phyloP scores from a whole-genome alignment of 1,140 invertebrate genomes.

The Sitodiplosis mosellana region DNA sequence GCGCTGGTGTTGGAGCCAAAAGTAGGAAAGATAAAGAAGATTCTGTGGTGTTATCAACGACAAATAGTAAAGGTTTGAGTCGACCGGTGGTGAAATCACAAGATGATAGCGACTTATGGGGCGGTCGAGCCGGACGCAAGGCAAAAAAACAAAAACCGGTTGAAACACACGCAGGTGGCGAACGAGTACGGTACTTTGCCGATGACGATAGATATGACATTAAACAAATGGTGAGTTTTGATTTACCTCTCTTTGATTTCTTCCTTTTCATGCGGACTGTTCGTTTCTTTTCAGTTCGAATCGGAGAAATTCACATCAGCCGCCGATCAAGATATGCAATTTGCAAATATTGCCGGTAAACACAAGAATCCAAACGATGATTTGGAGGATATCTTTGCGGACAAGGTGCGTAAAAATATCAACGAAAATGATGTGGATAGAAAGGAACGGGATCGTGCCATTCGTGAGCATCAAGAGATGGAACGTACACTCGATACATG shows the following conservation, averaged over 20 bases:
- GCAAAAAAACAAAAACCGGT: constrained; percentile 34
- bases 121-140: constrained; percentile 25
- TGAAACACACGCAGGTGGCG: constrained; percentile 52
- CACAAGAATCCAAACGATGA: constrained; percentile 50
- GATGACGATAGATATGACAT: constrained; percentile 82
- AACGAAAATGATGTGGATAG: constrained; percentile 36
- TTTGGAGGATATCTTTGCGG: constrained; percentile 75
- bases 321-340: constrained; percentile 64
- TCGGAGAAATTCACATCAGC: constrained; percentile 68
- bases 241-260: constrained; percentile 1
- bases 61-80: constrained; percentile 40
- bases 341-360: constrained; percentile 52
- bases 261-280: no score
- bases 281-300: constrained; percentile 50
- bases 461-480: constrained; percentile 49
- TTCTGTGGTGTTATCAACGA: constrained; percentile 50
- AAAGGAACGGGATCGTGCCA: constrained; percentile 49
- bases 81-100: constrained; percentile 29
- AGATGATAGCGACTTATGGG: constrained; percentile 14
- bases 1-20: background rate
- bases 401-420: constrained; percentile 33
- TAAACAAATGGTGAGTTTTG: constrained; percentile 52
- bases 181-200: constrained; percentile 67
- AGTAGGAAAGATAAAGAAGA: constrained; percentile 26
- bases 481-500: constrained; percentile 60